These are phyloP conservation scores for Megaleporinus macrocephalus DNA, from an alignment of 2,113 vertebrate species.

Conservation along the genomic window DNA sequence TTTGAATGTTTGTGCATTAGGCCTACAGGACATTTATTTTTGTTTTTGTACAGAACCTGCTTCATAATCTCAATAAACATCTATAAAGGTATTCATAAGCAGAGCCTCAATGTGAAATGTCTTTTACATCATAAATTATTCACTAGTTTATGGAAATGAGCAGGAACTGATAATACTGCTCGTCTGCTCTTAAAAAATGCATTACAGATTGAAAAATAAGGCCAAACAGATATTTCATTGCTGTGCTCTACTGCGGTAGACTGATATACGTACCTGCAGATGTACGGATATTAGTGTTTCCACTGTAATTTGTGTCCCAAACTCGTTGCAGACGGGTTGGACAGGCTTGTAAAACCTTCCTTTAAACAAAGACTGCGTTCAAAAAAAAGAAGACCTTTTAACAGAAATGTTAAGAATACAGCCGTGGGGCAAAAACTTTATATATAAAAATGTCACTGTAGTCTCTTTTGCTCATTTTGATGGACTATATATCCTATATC, in stretches of 20 bases:
- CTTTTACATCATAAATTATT: slow-evolving; percentile 32
- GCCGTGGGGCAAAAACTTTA: not conserved
- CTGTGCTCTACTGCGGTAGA: not conserved
- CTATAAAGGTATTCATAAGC: slow-evolving; percentile 21
- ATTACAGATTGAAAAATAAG: slow-evolving; percentile 21
- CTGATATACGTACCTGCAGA: no score
- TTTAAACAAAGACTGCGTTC: not conserved
- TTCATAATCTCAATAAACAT: slow-evolving; percentile 35
- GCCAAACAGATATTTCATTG: not conserved
- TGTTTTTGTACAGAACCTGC: slow-evolving; percentile 42
- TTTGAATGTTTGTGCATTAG: slow-evolving; percentile 59
- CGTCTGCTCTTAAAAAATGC: not conserved
- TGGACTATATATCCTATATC: not conserved
- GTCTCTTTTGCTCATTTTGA: not conserved
- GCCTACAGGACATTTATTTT: slow-evolving; percentile 20
- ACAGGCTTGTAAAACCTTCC: not conserved
- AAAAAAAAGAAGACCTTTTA: not conserved
- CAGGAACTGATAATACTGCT: not conserved
- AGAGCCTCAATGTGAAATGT: slow-evolving; percentile 13
- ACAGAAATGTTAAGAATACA: not conserved
- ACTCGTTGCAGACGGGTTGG: not conserved
- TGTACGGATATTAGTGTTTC: not conserved
- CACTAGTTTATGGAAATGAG: slow-evolving; percentile 24
- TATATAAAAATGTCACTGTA: not conserved
- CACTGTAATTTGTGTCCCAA: not conserved